phyloP scores from a whole-genome alignment of 2,113 vertebrate genomes.

The Phoenicopterus ruber region DNA sequence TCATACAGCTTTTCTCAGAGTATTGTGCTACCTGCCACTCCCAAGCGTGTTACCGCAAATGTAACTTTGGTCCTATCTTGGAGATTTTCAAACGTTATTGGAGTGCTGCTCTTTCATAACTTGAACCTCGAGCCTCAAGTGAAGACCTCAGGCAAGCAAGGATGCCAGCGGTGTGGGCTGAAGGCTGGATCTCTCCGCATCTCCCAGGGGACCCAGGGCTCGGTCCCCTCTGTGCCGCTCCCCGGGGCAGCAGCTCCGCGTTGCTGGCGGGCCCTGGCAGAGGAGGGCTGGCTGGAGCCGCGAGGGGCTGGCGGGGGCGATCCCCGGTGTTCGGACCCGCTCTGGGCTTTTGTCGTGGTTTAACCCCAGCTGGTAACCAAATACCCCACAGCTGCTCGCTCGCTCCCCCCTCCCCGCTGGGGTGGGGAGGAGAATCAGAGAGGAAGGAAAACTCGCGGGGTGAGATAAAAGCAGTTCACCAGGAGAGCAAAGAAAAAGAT shows the following conservation, averaged over 20 bases:
- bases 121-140: not conserved
- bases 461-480: no score
- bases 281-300: not conserved
- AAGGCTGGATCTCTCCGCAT: not conserved
- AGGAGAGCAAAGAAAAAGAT: no score
- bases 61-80: not conserved
- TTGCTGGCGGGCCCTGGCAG: not conserved
- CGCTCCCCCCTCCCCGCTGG: no score
- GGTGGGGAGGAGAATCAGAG: no score
- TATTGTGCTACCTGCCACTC: not conserved
- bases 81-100: not conserved
- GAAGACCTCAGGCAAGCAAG: not conserved
- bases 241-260: accelerated
- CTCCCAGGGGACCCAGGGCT: not conserved
- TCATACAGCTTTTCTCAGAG: not conserved
- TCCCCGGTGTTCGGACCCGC: not conserved
- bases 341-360: no score
- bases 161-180: not conserved
- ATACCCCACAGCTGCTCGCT: no score
- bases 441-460: no score
- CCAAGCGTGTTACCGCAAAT: not conserved
- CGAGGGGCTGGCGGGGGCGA: accelerated
- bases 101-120: not conserved
- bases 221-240: accelerated
- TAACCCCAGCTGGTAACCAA: no score